Base-by-base conservation (phyloP, 1,140 invertebrate genomes). In the Acyrthosiphon pisum region DNA sequence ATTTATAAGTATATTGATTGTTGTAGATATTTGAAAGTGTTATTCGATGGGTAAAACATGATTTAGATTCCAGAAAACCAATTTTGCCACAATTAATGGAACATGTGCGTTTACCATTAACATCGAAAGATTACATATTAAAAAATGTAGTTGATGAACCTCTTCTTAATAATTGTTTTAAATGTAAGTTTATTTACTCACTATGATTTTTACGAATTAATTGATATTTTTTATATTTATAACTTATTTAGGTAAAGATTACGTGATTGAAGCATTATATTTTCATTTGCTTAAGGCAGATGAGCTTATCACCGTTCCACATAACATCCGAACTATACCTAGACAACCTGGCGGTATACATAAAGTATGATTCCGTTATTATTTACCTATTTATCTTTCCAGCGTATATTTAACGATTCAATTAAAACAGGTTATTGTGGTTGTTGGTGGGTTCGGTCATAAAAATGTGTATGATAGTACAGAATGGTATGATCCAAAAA, bases 401-500 rank as follows among this genome's bases (percentile, higher is more conserved):
- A n/a, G n/a, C n/a, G 46, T 9, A n/a, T 11, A 50, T 86, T 92
- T 44, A 83, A n/a, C 20, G 44, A 48, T 41, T 94, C 41, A 35
- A 50, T 14, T 3, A 91, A 94, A 95, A 50, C 94, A 97, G 96
- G 96, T 98, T 90, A 95, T 99, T 94, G 95, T 99, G 30, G 98
- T 99, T 44, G 98, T 99, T 93, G 98, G 99, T 84, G 99, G 99
- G 1, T 98, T 98, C 98, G 1, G 98, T 99, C n/a, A n/a, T n/a
- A n/a, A n/a, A n/a, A n/a, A n/a, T n/a, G n/a, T n/a, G n/a, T n/a
- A n/a, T 94, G 44, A 44, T 93, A 98, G 97, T 94, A 98, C 99
- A 81, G 98, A 99, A 95, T 98, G 97, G 95, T 98, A 97, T 95
- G 98, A 98, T 95, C 97, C 99, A 94, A 97, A 97, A 94, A 96